Evolutionary conservation across 2,797 vertebrate species (phyloP).

Genomic region (Leptodactylus fallax): DNA sequence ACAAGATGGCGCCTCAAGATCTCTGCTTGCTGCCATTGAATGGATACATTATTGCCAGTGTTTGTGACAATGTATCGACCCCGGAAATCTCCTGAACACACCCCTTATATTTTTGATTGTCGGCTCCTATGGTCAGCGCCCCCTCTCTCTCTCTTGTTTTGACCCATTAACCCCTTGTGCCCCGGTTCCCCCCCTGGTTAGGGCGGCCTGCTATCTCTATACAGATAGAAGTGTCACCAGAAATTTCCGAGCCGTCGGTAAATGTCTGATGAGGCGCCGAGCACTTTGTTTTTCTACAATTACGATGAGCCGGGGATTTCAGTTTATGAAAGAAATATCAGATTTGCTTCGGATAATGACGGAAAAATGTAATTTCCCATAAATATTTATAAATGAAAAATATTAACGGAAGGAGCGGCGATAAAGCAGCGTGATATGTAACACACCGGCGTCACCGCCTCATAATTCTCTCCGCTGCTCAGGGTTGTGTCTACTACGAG

Average conservation of each 20-base stretch:
- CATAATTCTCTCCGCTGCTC: neutral
- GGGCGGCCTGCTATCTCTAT: neutral
- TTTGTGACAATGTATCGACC: too few relatives aligned
- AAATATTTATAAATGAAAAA: conserved; percentile 46
- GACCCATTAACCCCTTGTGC: too few relatives aligned
- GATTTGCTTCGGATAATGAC: neutral
- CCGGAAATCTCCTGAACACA: too few relatives aligned
- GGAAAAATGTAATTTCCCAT: conserved; percentile 9
- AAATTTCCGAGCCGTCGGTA: neutral
- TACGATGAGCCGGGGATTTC: neutral
- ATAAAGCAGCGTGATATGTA: conserved; percentile 27
- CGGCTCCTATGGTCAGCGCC: too few relatives aligned
- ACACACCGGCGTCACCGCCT: neutral
- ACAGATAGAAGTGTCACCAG: too few relatives aligned
- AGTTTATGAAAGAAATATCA: conserved; percentile 11
- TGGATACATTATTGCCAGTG: too few relatives aligned
- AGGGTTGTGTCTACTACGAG: neutral
- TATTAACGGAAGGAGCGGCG: conserved; percentile 1
- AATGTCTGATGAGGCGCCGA: neutral
- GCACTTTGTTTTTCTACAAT: neutral
- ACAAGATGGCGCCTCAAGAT: too few relatives aligned
- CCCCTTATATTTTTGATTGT: too few relatives aligned
- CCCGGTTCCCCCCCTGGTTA: too few relatives aligned
- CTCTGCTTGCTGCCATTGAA: too few relatives aligned
- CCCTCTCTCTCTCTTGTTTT: too few relatives aligned